Percentiles rank a stretch among this genome's conserved stretches.
phyloP scores from a whole-genome alignment of 1,140 invertebrate genomes.

The Drosophila melanica region DNA sequence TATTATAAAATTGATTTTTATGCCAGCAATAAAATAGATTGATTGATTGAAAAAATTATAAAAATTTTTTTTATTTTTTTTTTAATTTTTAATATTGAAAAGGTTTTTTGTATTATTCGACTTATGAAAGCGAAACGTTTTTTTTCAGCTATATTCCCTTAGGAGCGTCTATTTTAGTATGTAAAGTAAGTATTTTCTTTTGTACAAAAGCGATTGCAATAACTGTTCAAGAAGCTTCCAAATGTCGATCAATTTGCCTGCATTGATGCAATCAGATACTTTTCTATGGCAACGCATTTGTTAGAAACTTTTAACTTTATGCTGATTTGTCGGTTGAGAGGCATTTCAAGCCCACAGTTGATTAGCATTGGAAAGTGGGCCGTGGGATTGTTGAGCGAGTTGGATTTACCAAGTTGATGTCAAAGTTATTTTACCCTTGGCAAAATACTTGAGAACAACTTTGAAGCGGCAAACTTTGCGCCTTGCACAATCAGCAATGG shows the following conservation, averaged over 20 bases:
- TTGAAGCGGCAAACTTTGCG: conserved; percentile 68
- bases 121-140: no score
- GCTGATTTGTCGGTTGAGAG: conserved; percentile 16
- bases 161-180: no score
- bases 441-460: conserved; percentile 63
- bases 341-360: conserved; percentile 30
- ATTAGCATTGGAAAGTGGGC: conserved; percentile 66
- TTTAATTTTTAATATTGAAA: no score
- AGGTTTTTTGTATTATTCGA: no score
- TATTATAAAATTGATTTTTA: no score
- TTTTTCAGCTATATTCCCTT: no score
- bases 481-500: conserved; percentile 54
- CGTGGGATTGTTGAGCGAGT: conserved; percentile 47
- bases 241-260: conserved; percentile 18
- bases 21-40: no score
- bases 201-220: no score
- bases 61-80: no score
- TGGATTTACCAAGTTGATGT: conserved; percentile 50
- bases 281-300: not conserved
- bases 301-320: conserved; percentile 22
- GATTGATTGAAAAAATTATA: no score
- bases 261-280: conserved; percentile 10
- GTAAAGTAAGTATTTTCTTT: no score
- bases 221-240: no score
- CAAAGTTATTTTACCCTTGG: conserved; percentile 74